Evolutionary conservation across 64 coral and sea anemone genomes (phyloP).

Genomic region (Anthopleura sola): DNA sequence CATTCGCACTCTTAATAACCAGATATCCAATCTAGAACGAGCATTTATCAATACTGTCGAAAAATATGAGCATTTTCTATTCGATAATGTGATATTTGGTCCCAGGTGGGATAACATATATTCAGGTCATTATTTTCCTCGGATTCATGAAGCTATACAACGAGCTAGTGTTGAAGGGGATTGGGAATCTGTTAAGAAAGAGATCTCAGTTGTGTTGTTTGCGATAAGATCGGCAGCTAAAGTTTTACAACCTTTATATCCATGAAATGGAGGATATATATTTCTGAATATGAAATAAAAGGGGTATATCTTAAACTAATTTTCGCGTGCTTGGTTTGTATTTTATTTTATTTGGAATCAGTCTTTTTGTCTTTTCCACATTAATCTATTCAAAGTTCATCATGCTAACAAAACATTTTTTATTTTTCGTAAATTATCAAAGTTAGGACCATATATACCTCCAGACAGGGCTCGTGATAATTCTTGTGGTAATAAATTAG

Average conservation of each 20-base stretch:
- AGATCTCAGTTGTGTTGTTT: constrained; percentile 58
- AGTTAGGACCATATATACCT: too few relatives aligned
- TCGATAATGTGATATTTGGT: constrained; percentile 62
- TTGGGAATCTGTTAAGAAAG: constrained; percentile 55
- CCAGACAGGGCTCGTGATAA: too few relatives aligned
- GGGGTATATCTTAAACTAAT: too few relatives aligned
- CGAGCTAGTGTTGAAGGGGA: constrained; percentile 44
- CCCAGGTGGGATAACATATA: constrained; percentile 57
- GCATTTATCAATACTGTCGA: constrained; percentile 57
- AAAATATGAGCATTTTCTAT: constrained; percentile 24
- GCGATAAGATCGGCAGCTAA: constrained; percentile 47
- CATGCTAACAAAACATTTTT: too few relatives aligned
- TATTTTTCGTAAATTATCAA: too few relatives aligned
- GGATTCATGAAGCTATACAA: constrained; percentile 61
- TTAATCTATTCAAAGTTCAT: too few relatives aligned
- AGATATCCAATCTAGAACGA: constrained; percentile 65
- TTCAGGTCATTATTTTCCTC: constrained; percentile 39
- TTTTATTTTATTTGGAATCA: too few relatives aligned
- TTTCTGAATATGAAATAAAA: too few relatives aligned
- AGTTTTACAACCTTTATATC: constrained; percentile 39
- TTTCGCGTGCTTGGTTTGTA: too few relatives aligned
- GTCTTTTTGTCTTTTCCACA: too few relatives aligned
- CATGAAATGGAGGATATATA: neutral
- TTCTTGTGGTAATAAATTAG: too few relatives aligned
- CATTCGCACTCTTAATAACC: constrained; percentile 58